These are phyloP conservation scores for Cariama cristata DNA, from an alignment of 2,113 vertebrate species.

Conservation along the genomic window DNA sequence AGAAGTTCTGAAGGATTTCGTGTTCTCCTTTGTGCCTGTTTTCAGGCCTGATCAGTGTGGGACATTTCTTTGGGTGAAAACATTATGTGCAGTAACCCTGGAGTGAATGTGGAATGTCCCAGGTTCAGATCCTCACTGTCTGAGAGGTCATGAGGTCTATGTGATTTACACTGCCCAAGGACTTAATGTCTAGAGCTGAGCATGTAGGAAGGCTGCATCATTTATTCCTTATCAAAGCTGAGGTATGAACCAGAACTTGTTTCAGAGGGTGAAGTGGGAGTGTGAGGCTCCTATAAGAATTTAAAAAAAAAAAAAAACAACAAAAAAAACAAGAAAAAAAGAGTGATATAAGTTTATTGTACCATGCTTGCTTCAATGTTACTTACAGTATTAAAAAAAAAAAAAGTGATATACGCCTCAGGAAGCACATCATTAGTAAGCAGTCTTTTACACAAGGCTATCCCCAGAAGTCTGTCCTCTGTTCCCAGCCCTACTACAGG, in stretches of 20 bases:
- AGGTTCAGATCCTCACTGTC: neutral
- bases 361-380: neutral
- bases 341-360: neutral
- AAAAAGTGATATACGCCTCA: neutral
- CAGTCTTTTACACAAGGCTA: neutral
- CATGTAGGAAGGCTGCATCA: neutral
- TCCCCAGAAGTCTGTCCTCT: neutral
- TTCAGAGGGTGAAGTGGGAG: neutral
- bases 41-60: neutral
- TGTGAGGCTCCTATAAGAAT: neutral
- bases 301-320: neutral
- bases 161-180: neutral
- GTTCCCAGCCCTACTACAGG: neutral
- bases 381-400: neutral
- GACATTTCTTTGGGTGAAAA: neutral
- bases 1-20: neutral
- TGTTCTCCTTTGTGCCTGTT: neutral
- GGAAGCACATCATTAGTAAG: neutral
- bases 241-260: constrained; percentile 45
- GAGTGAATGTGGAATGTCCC: neutral
- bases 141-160: neutral
- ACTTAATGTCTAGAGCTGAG: neutral
- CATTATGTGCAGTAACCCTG: too few relatives aligned
- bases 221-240: constrained; percentile 57
- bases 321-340: neutral